Conservation (phyloP, 2,113 vertebrate species). For the Emydura subglobosa region DNA sequence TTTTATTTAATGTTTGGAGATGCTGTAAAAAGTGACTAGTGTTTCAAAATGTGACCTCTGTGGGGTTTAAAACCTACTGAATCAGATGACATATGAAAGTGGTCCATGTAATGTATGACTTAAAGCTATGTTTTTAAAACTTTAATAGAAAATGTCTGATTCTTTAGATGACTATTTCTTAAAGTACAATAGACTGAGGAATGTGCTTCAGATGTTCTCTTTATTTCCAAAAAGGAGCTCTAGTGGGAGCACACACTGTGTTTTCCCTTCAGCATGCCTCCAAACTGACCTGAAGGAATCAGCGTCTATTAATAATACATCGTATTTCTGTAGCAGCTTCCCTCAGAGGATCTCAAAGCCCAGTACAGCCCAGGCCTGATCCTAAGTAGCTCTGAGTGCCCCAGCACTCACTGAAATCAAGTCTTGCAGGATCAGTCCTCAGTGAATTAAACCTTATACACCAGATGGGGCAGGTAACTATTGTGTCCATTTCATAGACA, state of each 20-base stretch:
- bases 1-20: constrained; percentile 85
- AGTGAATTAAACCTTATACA: not conserved
- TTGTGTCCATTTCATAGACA: not conserved
- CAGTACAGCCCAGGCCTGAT: not conserved
- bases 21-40: constrained; percentile 82
- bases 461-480: not conserved
- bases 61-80: constrained; percentile 83
- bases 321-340: constrained; percentile 62
- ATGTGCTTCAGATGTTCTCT: constrained; percentile 76
- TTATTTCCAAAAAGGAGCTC: constrained; percentile 69
- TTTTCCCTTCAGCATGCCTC: constrained; percentile 48
- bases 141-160: constrained; percentile 80
- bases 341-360: not conserved
- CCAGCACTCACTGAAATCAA: accelerated
- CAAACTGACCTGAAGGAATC: constrained; percentile 66
- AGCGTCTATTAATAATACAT: constrained; percentile 66
- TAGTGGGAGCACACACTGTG: constrained; percentile 45
- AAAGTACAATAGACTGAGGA: constrained; percentile 75
- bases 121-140: constrained; percentile 83
- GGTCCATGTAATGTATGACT: constrained; percentile 79
- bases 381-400: not conserved
- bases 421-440: not conserved
- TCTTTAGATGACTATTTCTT: constrained; percentile 75
- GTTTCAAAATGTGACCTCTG: constrained; percentile 84
- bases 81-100: constrained; percentile 81